These are phyloP conservation scores for Zaprionus taronus DNA, from an alignment of 1,140 invertebrate species.

Conservation along the genomic window DNA sequence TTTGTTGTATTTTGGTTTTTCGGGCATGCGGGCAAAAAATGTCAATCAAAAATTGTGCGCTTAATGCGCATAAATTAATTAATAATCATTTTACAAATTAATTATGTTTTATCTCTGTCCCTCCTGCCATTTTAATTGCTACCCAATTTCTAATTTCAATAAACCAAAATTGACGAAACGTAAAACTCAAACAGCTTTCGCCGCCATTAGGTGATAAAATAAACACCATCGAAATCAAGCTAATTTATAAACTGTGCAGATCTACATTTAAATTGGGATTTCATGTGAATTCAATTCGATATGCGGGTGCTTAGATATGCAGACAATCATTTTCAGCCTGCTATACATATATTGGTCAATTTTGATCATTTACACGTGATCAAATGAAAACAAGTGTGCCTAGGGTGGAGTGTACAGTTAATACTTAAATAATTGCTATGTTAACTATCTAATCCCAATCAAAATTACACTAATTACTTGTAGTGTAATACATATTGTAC, in stretches of 20 bases:
- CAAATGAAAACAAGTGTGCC: neutral
- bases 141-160: slow-evolving; percentile 41
- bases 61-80: slow-evolving; percentile 62
- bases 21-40: slow-evolving; percentile 22
- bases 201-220: slow-evolving; percentile 15
- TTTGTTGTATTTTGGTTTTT: slow-evolving; percentile 13
- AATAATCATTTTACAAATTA: slow-evolving; percentile 67
- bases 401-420: too few species aligned
- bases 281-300: slow-evolving; percentile 15
- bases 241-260: slow-evolving; percentile 13
- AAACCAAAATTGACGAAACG: slow-evolving; percentile 34
- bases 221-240: slow-evolving; percentile 1
- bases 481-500: too few species aligned
- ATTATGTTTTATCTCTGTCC: slow-evolving; percentile 50
- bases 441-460: too few species aligned
- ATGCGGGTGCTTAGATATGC: slow-evolving; percentile 37
- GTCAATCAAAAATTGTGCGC: slow-evolving; percentile 47
- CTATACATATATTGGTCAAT: slow-evolving; percentile 4
- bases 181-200: slow-evolving; percentile 47
- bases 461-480: too few species aligned
- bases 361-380: slow-evolving; percentile 33
- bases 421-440: too few species aligned
- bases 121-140: slow-evolving; percentile 27
- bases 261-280: slow-evolving; percentile 27
- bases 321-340: neutral